Evolutionary conservation across 2,797 vertebrate genomes (phyloP), one percentile per base, ranked within the genome.

Genomic region (Mormyrus proboscirostris): DNA sequence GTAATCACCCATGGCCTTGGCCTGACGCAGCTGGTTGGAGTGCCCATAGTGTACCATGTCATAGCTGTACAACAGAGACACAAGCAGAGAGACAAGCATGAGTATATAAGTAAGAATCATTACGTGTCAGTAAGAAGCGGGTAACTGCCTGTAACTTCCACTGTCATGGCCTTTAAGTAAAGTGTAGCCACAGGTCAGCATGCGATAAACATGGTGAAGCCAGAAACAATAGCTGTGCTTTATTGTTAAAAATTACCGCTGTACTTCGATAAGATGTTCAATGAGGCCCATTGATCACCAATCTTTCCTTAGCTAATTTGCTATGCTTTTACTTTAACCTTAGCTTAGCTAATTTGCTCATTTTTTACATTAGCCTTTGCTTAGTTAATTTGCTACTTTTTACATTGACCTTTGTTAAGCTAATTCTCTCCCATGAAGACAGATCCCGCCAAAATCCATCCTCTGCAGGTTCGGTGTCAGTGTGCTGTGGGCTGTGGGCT

Each of bases 41-140:
- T 99, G 98, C 5, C 98, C 98, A 0, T 99, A 99, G 93, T 99
- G 98, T 14, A 99, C 98, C 98, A 99, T 99, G 95, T 99, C 98
- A 84, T 99, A 99, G 94, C 98, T 99, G 93, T 3, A 92, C 89
- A 88, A 89, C 38, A 88, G 38, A 59, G 86, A 59, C 12, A 22
- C 41, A n/a, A 41, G 29, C 53, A 87, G 33, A n/a, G 5, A 41
- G 38, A 41, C 16, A 57, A 50, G 73, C 38, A 5, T 73, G 65
- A 38, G 65, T 38, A 38, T 73, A 29, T 73, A 73, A 69, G 25
- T 69, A 69, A 73, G 65, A 38, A 14, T 38, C 65, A 38, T 38
- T 73, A 73, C 29, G 2, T 16, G 29, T 16, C 65, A 16, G 65
- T 73, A 38, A 38, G 4, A 33, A 73, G 73, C 2, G 12, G 69